A percentile compares a stretch with the other conserved stretches of the same genome.
These are phyloP conservation scores for Ondatra zibethicus DNA, from an alignment of 2,113 vertebrate species.

Conservation along the genomic window DNA sequence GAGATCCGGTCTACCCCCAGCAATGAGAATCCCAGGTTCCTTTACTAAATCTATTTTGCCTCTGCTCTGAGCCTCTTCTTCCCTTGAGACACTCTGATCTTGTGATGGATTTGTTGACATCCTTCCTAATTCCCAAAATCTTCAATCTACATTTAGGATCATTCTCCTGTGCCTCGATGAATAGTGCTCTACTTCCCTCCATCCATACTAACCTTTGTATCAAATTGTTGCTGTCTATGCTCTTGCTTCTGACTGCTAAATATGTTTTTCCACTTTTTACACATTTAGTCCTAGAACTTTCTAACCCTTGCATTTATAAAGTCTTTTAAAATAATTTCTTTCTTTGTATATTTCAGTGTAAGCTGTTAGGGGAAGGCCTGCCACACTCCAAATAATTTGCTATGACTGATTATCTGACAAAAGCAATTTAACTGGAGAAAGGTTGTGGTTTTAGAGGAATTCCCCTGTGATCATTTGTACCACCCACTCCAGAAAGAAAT, in stretches of 20 bases:
- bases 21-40: too few relatives aligned
- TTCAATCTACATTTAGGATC: background rate
- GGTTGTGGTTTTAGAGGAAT: background rate
- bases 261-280: background rate
- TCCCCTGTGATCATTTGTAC: background rate
- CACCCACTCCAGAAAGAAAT: background rate
- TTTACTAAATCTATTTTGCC: too few relatives aligned
- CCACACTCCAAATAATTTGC: background rate
- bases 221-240: background rate
- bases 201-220: background rate
- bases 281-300: background rate
- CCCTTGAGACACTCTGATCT: background rate
- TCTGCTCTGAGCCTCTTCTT: background rate
- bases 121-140: rapidly evolving
- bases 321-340: background rate
- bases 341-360: background rate
- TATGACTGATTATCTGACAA: background rate
- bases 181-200: background rate
- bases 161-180: background rate
- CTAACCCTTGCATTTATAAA: background rate
- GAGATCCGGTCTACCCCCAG: background rate
- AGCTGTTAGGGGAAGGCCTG: background rate
- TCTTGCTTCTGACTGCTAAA: background rate
- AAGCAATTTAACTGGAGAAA: background rate
- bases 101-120: background rate